Conservation (phyloP, 1,140 invertebrate genomes). For the Leptinotarsa lineolata region DNA sequence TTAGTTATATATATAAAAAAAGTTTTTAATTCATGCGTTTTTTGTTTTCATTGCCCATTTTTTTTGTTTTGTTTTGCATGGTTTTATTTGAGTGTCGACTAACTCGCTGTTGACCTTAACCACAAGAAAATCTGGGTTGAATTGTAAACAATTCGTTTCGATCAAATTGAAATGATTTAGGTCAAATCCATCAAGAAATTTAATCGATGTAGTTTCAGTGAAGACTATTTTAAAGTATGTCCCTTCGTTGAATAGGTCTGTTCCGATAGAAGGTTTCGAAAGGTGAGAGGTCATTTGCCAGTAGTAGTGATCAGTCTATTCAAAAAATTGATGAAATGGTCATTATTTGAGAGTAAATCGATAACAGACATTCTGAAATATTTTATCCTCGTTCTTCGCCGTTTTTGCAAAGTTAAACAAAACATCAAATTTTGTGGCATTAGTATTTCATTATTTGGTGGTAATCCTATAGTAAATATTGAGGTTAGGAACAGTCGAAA, state of each 20-base stretch:
- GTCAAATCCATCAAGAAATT: not conserved
- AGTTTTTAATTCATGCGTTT: conserved; percentile 39
- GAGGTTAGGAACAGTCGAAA: too few relatives aligned
- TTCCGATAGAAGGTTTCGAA: conserved; percentile 17
- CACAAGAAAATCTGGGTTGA: conserved; percentile 25
- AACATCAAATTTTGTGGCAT: too few relatives aligned
- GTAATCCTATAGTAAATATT: too few relatives aligned
- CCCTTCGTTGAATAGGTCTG: conserved; percentile 19
- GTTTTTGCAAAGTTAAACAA: not conserved
- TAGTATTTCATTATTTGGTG: too few relatives aligned
- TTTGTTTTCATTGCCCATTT: conserved; percentile 35
- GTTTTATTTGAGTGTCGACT: conserved; percentile 25
- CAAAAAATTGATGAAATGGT: not conserved
- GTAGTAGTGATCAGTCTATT: not conserved
- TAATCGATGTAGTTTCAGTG: not conserved
- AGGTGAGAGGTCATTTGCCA: conserved; percentile 8
- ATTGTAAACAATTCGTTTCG: not conserved
- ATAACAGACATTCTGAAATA: too few relatives aligned
- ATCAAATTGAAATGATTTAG: not conserved
- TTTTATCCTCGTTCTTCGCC: not conserved
- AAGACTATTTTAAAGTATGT: not conserved
- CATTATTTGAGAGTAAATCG: not conserved
- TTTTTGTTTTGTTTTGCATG: conserved; percentile 30
- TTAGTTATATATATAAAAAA: conserved; percentile 37
- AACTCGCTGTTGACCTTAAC: not conserved